Percentiles rank a stretch among this genome's conserved stretches.
These are phyloP conservation scores for Stylophora pistillata DNA, from an alignment of 64 coral and sea anemone genomes.

Conservation along the genomic window DNA sequence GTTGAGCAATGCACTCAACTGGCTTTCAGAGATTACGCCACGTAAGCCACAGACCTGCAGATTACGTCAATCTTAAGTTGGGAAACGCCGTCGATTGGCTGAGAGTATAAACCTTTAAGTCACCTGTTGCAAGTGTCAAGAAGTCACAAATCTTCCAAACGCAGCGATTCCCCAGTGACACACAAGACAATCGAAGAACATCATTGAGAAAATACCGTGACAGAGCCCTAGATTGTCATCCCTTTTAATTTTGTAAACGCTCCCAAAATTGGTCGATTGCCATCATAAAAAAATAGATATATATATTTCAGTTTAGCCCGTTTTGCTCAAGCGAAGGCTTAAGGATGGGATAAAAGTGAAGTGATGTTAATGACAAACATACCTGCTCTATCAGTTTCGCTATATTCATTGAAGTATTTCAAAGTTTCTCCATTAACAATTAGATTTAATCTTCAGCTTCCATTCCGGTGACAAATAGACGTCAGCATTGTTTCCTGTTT, in stretches of 20 bases:
- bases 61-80: slow-evolving; percentile 11
- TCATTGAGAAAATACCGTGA: not conserved
- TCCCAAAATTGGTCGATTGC: no score
- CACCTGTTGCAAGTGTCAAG: slow-evolving; percentile 18
- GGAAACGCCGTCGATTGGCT: not conserved
- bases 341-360: not conserved
- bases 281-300: no score
- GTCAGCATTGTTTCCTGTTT: not conserved
- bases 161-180: not conserved
- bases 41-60: not conserved
- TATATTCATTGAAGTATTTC: not conserved
- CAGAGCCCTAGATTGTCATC: not conserved
- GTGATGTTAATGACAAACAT: not conserved
- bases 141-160: not conserved
- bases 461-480: not conserved
- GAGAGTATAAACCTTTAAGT: slow-evolving; percentile 3
- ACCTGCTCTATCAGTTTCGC: not conserved
- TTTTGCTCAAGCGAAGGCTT: not conserved
- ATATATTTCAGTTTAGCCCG: no score
- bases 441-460: no score
- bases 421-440: not conserved
- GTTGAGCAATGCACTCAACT: not conserved
- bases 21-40: slow-evolving; percentile 2
- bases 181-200: not conserved
- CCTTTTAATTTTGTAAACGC: no score